Conservation (phyloP, 2,113 vertebrate genomes). For the Lophura nycthemera region DNA sequence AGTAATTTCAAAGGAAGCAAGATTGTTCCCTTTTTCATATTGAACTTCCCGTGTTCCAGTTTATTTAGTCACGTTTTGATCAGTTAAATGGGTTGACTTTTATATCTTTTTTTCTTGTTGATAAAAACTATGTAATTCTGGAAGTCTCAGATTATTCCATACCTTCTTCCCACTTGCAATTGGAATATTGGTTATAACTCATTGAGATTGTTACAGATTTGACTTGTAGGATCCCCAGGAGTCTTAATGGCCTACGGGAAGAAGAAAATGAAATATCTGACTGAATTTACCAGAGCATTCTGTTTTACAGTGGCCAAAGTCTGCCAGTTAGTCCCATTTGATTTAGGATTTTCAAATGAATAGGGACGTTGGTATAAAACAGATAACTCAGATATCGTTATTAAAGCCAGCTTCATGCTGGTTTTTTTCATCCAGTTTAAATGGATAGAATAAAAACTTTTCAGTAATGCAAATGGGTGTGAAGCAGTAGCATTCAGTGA, state of each 20-base stretch:
- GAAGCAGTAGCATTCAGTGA: not conserved
- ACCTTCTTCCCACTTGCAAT: not conserved
- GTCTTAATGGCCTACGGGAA: not conserved
- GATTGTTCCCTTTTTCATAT: no score
- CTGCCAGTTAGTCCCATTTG: not conserved
- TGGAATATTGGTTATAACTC: not conserved
- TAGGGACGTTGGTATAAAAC: not conserved
- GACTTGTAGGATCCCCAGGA: not conserved
- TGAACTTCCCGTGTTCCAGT: not conserved
- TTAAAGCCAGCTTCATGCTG: not conserved
- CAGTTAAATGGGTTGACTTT: not conserved
- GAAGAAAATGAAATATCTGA: not conserved
- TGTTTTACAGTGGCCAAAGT: not conserved
- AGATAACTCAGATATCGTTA: not conserved
- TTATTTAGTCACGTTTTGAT: not conserved
- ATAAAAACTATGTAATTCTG: not conserved
- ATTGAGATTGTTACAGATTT: not conserved
- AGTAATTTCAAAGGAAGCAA: no score
- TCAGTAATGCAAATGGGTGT: not conserved
- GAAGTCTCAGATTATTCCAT: not conserved
- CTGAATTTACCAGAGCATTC: not conserved
- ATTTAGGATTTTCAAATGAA: not conserved
- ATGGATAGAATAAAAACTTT: not conserved
- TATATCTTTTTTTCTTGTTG: not conserved
- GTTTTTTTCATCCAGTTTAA: not conserved